phyloP scores from a whole-genome alignment of 2,888 invertebrate genomes.

The Limnephilus rhombicus region DNA sequence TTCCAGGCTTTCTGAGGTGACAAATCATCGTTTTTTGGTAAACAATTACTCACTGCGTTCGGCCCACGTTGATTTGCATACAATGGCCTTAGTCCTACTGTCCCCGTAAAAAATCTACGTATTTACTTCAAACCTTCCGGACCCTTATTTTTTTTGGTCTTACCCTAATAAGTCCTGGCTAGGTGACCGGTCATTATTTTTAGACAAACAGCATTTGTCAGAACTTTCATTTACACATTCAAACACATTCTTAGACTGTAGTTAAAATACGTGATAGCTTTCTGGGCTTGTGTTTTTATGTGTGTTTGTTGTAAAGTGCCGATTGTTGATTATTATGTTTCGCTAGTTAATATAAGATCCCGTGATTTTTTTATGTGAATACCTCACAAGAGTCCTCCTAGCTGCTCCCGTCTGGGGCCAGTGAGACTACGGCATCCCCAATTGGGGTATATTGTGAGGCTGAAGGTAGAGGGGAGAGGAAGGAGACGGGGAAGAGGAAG shows the following conservation, averaged over 20 bases:
- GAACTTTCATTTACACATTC: background rate
- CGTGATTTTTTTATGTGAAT: no score
- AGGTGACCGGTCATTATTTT: background rate
- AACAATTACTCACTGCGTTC: conserved; percentile 63
- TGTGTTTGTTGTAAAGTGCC: no score
- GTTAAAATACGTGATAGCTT: background rate
- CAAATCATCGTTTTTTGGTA: conserved; percentile 56
- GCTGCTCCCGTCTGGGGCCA: no score
- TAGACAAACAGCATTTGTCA: background rate
- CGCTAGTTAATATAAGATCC: no score
- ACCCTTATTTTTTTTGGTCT: background rate
- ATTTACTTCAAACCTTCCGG: background rate
- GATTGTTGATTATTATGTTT: no score
- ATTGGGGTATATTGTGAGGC: no score
- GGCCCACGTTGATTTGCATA: conserved; percentile 65
- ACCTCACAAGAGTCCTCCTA: no score
- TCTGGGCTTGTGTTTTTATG: background rate
- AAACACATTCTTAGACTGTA: background rate
- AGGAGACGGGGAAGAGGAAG: no score
- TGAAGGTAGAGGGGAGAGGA: no score
- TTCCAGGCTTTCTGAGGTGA: conserved; percentile 6
- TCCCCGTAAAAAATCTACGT: background rate
- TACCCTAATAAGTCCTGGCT: background rate
- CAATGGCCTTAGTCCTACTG: conserved; percentile 24
- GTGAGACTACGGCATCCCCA: no score